Evolutionary conservation across 2,113 vertebrate genomes (phyloP).

Genomic region (Notarius quadriscutis): DNA sequence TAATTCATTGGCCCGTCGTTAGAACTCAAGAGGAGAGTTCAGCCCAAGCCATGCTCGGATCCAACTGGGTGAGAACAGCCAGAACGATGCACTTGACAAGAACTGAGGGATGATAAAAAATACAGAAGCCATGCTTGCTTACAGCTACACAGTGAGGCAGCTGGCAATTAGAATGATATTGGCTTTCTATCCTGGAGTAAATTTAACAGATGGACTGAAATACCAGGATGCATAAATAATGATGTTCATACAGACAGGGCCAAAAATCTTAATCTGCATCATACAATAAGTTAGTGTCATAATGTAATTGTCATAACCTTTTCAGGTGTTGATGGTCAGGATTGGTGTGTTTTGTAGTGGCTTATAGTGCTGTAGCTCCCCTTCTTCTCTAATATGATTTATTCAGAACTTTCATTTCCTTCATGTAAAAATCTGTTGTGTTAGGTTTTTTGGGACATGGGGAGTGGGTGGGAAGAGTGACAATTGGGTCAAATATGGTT

Average conservation of each 20-base stretch:
- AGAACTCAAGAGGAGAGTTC: conserved; percentile 61
- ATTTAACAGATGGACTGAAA: neutral
- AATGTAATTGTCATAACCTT: conserved; percentile 62
- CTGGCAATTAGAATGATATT: neutral
- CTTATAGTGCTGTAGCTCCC: conserved; percentile 50
- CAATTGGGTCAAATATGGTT: neutral
- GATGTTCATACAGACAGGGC: conserved; percentile 9
- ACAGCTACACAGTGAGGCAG: neutral
- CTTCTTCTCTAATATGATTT: conserved; percentile 54
- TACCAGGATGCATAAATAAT: neutral
- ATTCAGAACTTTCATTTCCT: conserved; percentile 50
- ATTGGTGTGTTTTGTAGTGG: conserved; percentile 12
- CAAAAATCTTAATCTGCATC: conserved; percentile 29
- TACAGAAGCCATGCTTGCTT: conserved; percentile 9
- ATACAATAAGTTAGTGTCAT: conserved; percentile 33
- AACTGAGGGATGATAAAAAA: conserved; percentile 9
- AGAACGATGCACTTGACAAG: neutral
- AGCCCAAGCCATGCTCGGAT: conserved; percentile 54
- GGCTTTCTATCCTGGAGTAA: neutral
- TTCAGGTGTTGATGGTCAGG: conserved; percentile 39
- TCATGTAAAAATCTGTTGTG: neutral
- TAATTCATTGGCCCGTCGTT: conserved; percentile 70
- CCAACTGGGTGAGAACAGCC: conserved; percentile 22
- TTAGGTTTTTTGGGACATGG: neutral
- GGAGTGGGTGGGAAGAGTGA: neutral